Evolutionary conservation across 1,140 invertebrate species (phyloP).

Genomic region (Heliconius nattereri): DNA sequence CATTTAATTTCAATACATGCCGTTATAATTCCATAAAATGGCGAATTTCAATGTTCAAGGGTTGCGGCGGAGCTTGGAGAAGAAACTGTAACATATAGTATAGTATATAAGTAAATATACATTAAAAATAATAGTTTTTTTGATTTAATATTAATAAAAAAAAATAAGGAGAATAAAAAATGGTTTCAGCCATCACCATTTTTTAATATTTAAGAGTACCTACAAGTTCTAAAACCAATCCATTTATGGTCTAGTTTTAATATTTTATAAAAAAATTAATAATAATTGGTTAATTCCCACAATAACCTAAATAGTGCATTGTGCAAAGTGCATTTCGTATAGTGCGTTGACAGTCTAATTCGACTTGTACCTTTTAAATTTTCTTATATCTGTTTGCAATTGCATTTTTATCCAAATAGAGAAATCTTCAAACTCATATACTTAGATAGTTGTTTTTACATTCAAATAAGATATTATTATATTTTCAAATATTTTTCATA

Average conservation of each 20-base stretch:
- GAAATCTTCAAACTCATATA: too few species aligned
- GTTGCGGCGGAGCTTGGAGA: constrained; percentile 72
- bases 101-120: background rate
- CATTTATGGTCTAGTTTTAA: background rate
- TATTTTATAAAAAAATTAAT: background rate
- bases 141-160: background rate
- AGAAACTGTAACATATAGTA: constrained; percentile 59
- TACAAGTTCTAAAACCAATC: background rate
- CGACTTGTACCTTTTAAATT: background rate
- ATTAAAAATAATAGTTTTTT: background rate
- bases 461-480: background rate
- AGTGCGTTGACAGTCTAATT: background rate
- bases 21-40: constrained; percentile 7
- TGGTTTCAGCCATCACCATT: background rate
- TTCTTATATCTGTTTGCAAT: too few species aligned
- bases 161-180: background rate
- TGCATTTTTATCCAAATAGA: too few species aligned
- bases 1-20: constrained; percentile 16
- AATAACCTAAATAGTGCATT: background rate
- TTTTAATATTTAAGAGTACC: background rate
- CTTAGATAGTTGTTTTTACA: background rate
- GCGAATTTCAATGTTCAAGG: constrained; percentile 47
- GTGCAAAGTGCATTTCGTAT: constrained; percentile 3
- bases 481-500: background rate
- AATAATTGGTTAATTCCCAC: background rate